phyloP scores from a whole-genome alignment of 2,797 vertebrate genomes.

The Megaceryle alcyon region DNA sequence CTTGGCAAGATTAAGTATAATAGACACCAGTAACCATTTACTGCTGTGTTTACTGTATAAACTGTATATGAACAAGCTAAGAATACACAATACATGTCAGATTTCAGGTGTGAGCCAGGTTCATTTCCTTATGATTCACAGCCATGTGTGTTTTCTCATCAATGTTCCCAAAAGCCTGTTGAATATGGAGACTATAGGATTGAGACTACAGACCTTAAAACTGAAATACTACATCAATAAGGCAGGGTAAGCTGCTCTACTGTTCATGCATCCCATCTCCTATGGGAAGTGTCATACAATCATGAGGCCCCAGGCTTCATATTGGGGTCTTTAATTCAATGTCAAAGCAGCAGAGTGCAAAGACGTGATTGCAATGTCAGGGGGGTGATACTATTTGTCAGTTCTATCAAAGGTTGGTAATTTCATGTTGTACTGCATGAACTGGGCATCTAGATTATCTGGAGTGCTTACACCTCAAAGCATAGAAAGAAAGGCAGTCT shows the following conservation, averaged over 20 bases:
- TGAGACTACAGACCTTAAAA: neutral
- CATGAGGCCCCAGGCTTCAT: neutral
- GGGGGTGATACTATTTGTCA: neutral
- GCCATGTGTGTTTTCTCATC: neutral
- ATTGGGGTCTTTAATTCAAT: conserved; percentile 14
- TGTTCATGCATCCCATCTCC: neutral
- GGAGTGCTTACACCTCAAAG: neutral
- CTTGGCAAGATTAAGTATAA: conserved; percentile 8
- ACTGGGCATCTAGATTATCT: neutral
- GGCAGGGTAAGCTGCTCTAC: neutral
- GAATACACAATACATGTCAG: neutral
- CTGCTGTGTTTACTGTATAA: conserved; percentile 18
- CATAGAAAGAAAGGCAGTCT: neutral
- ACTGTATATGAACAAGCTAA: neutral
- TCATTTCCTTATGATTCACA: neutral
- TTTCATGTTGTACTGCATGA: neutral
- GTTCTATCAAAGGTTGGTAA: neutral
- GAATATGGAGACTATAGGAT: neutral
- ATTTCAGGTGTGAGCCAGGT: neutral
- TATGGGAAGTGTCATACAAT: conserved; percentile 2
- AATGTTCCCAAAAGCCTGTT: neutral
- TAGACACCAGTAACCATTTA: conserved; percentile 17
- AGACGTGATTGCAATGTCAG: neutral
- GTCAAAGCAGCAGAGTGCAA: neutral
- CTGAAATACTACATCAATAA: neutral